Evolutionary conservation across 1,140 invertebrate species (phyloP).

Genomic region (Lordiphosa clarofinis): DNA sequence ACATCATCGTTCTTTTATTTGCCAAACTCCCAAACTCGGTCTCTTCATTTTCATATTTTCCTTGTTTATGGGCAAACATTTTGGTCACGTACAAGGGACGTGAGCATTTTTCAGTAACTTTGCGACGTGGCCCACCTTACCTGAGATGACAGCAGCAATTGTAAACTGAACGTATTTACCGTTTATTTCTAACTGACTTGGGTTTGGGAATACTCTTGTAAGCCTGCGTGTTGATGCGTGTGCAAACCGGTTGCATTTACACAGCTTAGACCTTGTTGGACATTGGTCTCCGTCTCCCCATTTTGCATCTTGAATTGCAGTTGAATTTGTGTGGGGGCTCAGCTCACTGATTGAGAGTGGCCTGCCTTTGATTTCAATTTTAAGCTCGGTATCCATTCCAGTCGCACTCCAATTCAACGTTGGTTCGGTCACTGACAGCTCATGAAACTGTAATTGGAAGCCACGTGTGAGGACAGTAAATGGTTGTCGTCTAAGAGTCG

Average conservation of each 20-base stretch:
- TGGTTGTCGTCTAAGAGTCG: conserved; percentile 14
- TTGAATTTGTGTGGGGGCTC: background rate
- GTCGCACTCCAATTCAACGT: conserved; percentile 2
- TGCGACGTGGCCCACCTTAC: background rate
- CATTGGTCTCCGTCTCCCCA: conserved; percentile 6
- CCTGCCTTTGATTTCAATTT: conserved; percentile 29
- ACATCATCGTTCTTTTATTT: conserved; percentile 12
- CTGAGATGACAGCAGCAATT: background rate
- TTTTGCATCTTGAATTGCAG: conserved; percentile 16
- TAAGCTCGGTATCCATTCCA: conserved; percentile 4
- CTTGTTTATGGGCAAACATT: conserved; percentile 68
- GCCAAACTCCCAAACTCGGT: conserved; percentile 14
- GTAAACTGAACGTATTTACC: background rate
- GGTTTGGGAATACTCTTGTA: conserved; percentile 1
- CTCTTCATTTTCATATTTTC: conserved; percentile 69
- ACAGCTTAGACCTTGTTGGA: conserved; percentile 44
- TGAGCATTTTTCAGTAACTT: conserved; percentile 65
- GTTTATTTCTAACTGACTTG: too few species aligned
- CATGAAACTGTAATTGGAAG: conserved; percentile 33
- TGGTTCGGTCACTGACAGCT: conserved; percentile 4
- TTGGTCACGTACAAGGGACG: conserved; percentile 57
- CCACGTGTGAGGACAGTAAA: conserved; percentile 4
- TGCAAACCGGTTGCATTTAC: conserved; percentile 18
- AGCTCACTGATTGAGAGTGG: background rate
- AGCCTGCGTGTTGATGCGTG: conserved; percentile 2